A percentile compares a stretch with the other conserved stretches of the same genome.
phyloP scores from a whole-genome alignment of 2,888 invertebrate genomes.

The Andrena praecox region DNA sequence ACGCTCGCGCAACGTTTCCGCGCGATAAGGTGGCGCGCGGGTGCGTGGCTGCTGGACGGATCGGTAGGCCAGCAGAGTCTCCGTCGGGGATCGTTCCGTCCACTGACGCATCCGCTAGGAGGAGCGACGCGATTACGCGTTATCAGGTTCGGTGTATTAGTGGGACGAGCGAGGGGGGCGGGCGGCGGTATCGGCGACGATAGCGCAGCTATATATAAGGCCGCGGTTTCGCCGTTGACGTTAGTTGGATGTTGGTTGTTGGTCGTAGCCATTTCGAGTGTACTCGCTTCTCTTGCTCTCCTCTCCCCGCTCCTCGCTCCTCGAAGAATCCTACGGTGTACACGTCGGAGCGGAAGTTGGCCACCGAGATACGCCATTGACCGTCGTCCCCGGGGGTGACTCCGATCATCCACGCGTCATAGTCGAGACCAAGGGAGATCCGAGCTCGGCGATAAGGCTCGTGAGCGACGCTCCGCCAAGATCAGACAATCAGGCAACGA shows the following conservation, averaged over 20 bases:
- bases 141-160: constrained; percentile 58
- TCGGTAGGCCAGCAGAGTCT: constrained; percentile 24
- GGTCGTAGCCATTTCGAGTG: constrained; percentile 19
- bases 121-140: constrained; percentile 55
- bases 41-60: constrained; percentile 1
- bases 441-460: background rate
- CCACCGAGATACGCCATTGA: constrained; percentile 37
- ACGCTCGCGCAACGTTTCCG: background rate
- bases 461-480: background rate
- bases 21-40: background rate
- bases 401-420: constrained; percentile 33
- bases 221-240: constrained; percentile 49
- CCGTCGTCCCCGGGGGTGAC: constrained; percentile 5
- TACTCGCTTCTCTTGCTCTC: background rate
- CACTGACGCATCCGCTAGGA: constrained; percentile 32
- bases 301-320: background rate
- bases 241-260: constrained; percentile 69
- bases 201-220: constrained; percentile 76
- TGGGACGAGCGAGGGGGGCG: constrained; percentile 28
- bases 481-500: background rate
- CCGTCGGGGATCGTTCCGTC: constrained; percentile 20
- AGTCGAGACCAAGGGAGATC: background rate
- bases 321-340: background rate
- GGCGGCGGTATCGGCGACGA: constrained; percentile 66
- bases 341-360: constrained; percentile 5